These are phyloP conservation scores for Aramus guarauna DNA, from an alignment of 2,113 vertebrate genomes.

Conservation along the genomic window DNA sequence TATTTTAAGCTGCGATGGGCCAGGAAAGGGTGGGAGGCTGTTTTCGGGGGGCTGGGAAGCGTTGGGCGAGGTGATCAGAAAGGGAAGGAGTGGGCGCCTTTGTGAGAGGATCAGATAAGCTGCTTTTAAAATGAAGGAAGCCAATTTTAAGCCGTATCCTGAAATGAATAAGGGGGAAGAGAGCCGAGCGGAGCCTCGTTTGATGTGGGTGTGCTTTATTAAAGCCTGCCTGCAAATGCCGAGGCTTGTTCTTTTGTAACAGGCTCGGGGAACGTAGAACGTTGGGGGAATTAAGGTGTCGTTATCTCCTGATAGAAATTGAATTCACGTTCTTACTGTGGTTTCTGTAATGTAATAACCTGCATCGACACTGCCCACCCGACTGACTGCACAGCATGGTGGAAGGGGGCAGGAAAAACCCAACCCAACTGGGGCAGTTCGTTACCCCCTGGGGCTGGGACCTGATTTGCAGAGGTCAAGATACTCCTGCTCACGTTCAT, in stretches of 20 bases:
- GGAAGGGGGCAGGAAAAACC: not conserved
- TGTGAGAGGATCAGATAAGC: not conserved
- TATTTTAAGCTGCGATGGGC: not conserved
- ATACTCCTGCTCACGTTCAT: not conserved
- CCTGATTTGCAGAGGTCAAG: accelerated
- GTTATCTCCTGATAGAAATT: not conserved
- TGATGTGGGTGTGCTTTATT: not conserved
- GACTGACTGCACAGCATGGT: too few relatives aligned
- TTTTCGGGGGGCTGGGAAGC: not conserved
- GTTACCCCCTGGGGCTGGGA: not conserved
- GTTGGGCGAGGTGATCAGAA: not conserved
- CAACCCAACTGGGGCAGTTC: accelerated
- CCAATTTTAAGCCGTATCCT: not conserved
- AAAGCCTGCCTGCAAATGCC: not conserved
- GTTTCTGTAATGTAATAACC: not conserved
- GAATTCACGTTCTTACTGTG: not conserved
- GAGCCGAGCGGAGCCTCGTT: not conserved
- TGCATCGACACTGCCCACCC: not conserved
- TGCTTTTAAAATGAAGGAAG: not conserved
- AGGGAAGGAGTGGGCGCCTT: not conserved
- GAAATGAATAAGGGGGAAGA: not conserved
- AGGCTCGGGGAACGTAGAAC: not conserved
- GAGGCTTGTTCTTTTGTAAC: not conserved
- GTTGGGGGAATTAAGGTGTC: not conserved
- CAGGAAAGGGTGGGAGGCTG: not conserved